Evolutionary conservation across 37 sponge, comb jelly and placozoan genomes (phyloP).

Genomic region (Ephydatia muelleri): DNA sequence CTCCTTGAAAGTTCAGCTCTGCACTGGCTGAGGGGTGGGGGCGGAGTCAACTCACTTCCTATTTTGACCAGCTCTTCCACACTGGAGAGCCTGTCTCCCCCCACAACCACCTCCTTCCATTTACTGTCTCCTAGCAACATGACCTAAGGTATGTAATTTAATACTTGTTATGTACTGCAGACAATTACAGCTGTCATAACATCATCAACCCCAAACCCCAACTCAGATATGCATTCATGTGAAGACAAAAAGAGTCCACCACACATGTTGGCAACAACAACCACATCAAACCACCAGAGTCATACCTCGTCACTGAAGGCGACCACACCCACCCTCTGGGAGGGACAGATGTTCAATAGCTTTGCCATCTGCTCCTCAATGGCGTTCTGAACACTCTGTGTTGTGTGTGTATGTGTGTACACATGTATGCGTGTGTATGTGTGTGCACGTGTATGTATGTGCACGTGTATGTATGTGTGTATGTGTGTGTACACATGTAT

Average conservation of each 20-base stretch:
- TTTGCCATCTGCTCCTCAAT: constrained; percentile 43
- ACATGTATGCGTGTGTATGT: not conserved
- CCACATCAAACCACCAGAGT: too few relatives aligned
- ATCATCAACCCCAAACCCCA: too few relatives aligned
- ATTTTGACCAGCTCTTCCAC: constrained; percentile 55
- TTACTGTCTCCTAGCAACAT: constrained; percentile 22
- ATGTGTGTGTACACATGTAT: too few relatives aligned
- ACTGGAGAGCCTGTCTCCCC: not conserved
- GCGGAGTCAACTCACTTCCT: constrained; percentile 50
- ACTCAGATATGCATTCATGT: too few relatives aligned
- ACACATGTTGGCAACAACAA: too few relatives aligned
- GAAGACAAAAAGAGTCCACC: too few relatives aligned
- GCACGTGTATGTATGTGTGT: too few relatives aligned
- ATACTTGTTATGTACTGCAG: too few relatives aligned
- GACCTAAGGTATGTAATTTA: constrained; percentile 29
- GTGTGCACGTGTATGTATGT: too few relatives aligned
- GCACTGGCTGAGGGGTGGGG: constrained; percentile 50
- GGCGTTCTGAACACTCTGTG: constrained; percentile 56
- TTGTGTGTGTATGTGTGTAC: not conserved
- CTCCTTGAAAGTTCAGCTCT: constrained; percentile 51
- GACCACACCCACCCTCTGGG: constrained; percentile 32
- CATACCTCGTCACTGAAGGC: constrained; percentile 57
- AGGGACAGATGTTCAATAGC: constrained; percentile 10
- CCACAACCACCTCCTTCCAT: not conserved
- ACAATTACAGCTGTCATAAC: too few relatives aligned